A percentile compares a stretch with the other conserved stretches of the same genome.
These are phyloP conservation scores for Coregonus ussuriensis DNA, from an alignment of 2,797 vertebrate genomes.

Conservation along the genomic window DNA sequence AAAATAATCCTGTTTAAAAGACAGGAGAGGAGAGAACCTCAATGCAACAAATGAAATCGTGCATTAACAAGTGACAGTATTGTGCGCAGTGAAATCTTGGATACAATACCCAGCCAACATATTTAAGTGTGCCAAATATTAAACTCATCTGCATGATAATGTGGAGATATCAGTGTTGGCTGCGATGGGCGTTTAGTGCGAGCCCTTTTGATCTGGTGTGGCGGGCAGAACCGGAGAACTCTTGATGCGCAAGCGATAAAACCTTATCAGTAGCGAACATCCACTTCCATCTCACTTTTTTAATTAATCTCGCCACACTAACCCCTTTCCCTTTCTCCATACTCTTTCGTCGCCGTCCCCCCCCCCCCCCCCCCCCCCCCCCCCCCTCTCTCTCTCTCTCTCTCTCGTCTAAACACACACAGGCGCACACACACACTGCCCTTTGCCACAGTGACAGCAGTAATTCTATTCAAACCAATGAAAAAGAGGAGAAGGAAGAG, in stretches of 20 bases:
- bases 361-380: not conserved
- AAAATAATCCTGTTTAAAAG: slow-evolving; percentile 16
- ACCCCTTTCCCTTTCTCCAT: slow-evolving; percentile 39
- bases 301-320: slow-evolving; percentile 67
- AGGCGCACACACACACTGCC: not conserved
- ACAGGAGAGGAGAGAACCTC: slow-evolving; percentile 4
- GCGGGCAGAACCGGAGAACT: slow-evolving; percentile 47
- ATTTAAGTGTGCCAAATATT: slow-evolving; percentile 58
- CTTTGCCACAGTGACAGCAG: slow-evolving; percentile 11
- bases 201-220: slow-evolving; percentile 78
- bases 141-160: slow-evolving; percentile 85
- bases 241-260: slow-evolving; percentile 78
- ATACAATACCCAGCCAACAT: slow-evolving; percentile 18
- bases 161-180: slow-evolving; percentile 74
- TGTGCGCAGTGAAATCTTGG: slow-evolving; percentile 3
- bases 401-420: not conserved
- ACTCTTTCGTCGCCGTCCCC: not conserved
- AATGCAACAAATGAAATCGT: slow-evolving; percentile 2
- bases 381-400: not conserved
- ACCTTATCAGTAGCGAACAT: slow-evolving; percentile 87
- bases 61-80: slow-evolving; percentile 11
- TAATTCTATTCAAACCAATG: slow-evolving; percentile 13
- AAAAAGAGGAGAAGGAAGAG: slow-evolving; percentile 18
- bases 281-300: slow-evolving; percentile 84
- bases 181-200: slow-evolving; percentile 73